A percentile compares a stretch with the other conserved stretches of the same genome.
phyloP scores from a whole-genome alignment of 2,113 vertebrate genomes.

The Protomyctophum bolini region DNA sequence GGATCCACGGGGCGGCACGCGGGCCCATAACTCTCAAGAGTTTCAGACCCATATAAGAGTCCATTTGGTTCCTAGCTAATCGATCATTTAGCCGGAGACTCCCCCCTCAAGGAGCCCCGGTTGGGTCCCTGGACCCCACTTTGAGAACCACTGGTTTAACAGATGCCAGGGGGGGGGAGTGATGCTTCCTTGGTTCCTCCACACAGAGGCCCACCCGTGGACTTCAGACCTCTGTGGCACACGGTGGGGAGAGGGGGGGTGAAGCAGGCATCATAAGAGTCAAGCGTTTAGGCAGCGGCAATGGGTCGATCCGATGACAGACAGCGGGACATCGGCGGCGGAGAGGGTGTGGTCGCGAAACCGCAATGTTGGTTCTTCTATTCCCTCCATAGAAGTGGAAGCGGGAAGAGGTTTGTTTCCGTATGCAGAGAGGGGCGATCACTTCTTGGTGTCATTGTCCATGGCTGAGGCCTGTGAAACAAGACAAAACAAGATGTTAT shows the following conservation, averaged over 20 bases:
- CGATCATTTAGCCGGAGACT: too few species aligned
- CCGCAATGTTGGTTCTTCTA: slow-evolving; percentile 32
- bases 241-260: slow-evolving; percentile 56
- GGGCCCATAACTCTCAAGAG: too few species aligned
- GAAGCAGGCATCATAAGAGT: slow-evolving; percentile 76
- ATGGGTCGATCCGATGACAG: slow-evolving; percentile 79
- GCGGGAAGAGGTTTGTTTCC: too few species aligned
- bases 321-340: slow-evolving; percentile 76
- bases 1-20: too few species aligned
- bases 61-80: too few species aligned
- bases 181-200: slow-evolving; percentile 31
- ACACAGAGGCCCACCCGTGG: slow-evolving; percentile 40
- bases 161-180: slow-evolving; percentile 58
- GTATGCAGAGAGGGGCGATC: too few species aligned
- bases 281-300: slow-evolving; percentile 63
- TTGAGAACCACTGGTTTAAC: slow-evolving; percentile 31
- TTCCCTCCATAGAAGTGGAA: slow-evolving; percentile 74
- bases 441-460: slow-evolving; percentile 53
- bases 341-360: slow-evolving; percentile 64
- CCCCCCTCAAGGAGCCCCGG: background rate
- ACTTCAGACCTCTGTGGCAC: slow-evolving; percentile 73
- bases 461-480: slow-evolving; percentile 87
- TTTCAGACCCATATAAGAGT: too few species aligned
- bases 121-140: slow-evolving; percentile 45
- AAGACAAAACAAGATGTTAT: slow-evolving; percentile 51